Conservation (phyloP, 2,113 vertebrate species). For the Crotalus horridus region DNA sequence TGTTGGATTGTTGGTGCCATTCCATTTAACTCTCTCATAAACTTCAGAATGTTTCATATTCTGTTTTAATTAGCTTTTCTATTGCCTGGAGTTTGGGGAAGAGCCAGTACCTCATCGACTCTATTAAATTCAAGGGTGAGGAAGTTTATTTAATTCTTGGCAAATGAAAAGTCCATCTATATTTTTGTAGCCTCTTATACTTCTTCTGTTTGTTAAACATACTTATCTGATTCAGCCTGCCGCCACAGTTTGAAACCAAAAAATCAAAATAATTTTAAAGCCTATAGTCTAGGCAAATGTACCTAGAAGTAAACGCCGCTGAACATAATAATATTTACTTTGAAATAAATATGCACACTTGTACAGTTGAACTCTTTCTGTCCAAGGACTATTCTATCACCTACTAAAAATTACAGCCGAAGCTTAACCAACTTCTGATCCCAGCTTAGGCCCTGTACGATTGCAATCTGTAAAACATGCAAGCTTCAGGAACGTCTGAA, state of each 20-base stretch:
- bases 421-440: background rate
- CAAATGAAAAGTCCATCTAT: background rate
- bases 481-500: conserved; percentile 1
- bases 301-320: background rate
- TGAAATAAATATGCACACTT: background rate
- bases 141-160: conserved; percentile 7
- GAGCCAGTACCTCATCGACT: background rate
- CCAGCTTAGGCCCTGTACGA: background rate
- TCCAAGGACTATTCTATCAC: background rate
- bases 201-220: background rate
- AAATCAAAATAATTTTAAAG: conserved; percentile 1
- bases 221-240: conserved; percentile 13
- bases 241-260: background rate
- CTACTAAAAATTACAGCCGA: background rate
- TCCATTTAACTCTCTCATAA: background rate
- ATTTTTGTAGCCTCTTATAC: background rate
- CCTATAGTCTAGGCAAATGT: background rate
- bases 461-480: conserved; percentile 6
- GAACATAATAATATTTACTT: background rate
- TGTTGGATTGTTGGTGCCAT: background rate
- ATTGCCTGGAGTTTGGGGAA: conserved; percentile 3
- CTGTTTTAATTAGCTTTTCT: conserved; percentile 14
- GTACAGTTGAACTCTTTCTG: background rate
- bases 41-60: conserved; percentile 4
- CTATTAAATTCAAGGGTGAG: background rate